A percentile compares a stretch with the other conserved stretches of the same genome.
Conservation (phyloP, 1,140 invertebrate species). For the Drosophila nannoptera region DNA sequence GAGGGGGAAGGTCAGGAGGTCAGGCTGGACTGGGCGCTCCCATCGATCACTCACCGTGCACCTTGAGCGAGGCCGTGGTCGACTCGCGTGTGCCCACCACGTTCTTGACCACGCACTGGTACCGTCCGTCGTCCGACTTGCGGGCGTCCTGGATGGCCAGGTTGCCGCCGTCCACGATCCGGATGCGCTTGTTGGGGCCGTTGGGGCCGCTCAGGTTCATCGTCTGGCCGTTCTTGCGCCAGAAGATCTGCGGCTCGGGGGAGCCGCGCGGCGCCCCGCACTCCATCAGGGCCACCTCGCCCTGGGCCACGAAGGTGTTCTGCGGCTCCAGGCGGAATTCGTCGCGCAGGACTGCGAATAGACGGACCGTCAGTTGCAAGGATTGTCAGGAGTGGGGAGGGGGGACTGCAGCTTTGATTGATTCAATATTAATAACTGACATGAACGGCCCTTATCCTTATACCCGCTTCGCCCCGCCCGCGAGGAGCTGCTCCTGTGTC, state of each 20-base stretch:
- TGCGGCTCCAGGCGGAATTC: slow-evolving; percentile 90
- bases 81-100: slow-evolving; percentile 89
- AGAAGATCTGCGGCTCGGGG: slow-evolving; percentile 89
- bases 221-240: slow-evolving; percentile 91
- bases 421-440: slow-evolving; percentile 78
- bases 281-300: slow-evolving; percentile 91
- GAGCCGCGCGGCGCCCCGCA: slow-evolving; percentile 92
- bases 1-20: background rate
- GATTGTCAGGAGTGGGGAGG: background rate
- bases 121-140: slow-evolving; percentile 89
- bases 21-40: background rate
- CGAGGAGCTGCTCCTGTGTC: background rate
- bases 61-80: slow-evolving; percentile 85
- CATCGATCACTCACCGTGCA: slow-evolving; percentile 88
- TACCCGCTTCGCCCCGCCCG: slow-evolving; percentile 26
- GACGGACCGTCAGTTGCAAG: background rate
- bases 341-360: slow-evolving; percentile 86
- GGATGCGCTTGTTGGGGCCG: slow-evolving; percentile 81
- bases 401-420: slow-evolving; percentile 71
- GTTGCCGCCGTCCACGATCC: slow-evolving; percentile 88
- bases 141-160: slow-evolving; percentile 89
- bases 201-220: slow-evolving; percentile 82
- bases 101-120: slow-evolving; percentile 92
- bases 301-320: slow-evolving; percentile 87
- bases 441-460: slow-evolving; percentile 13